These are phyloP conservation scores for Oscarella lobularis DNA, from an alignment of 37 sponge, comb jelly and placozoan genomes.

Conservation along the genomic window DNA sequence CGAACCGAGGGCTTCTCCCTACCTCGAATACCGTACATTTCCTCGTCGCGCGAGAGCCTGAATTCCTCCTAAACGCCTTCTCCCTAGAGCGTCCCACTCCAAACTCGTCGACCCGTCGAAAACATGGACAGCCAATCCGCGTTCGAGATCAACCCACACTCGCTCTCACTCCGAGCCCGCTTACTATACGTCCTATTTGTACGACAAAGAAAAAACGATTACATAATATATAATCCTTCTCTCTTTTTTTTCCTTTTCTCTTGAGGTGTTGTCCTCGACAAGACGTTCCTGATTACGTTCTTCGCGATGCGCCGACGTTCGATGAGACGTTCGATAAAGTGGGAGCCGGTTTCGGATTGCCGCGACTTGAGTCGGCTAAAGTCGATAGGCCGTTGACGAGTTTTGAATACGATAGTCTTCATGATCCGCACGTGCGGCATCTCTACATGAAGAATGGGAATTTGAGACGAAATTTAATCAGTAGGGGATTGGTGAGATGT, in stretches of 20 bases:
- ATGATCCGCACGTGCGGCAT: conserved; percentile 68
- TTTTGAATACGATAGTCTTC: conserved; percentile 31
- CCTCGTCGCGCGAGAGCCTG: too few species aligned
- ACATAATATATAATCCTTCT: not conserved
- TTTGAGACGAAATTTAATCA: conserved; percentile 47
- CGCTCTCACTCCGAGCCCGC: conserved; percentile 38
- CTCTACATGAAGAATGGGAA: conserved; percentile 59
- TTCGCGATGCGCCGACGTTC: conserved; percentile 64
- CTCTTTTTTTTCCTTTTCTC: not conserved
- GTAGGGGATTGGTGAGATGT: conserved; percentile 50
- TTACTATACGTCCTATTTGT: conserved; percentile 36
- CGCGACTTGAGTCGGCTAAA: conserved; percentile 42
- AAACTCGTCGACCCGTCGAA: not conserved
- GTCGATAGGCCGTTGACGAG: conserved; percentile 37
- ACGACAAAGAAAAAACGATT: not conserved
- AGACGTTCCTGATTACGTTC: conserved; percentile 61
- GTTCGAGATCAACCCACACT: conserved; percentile 3
- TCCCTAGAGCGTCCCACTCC: not conserved
- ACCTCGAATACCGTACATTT: conserved; percentile 64
- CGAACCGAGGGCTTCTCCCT: conserved; percentile 65
- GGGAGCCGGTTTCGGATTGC: conserved; percentile 17
- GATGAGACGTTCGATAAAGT: conserved; percentile 85
- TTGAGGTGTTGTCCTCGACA: conserved; percentile 72
- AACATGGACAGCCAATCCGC: not conserved
- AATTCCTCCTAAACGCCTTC: not conserved